A percentile compares a stretch with the other conserved stretches of the same genome.
Conservation (phyloP, 2,797 vertebrate genomes). For the Acanthurus lineatus region DNA sequence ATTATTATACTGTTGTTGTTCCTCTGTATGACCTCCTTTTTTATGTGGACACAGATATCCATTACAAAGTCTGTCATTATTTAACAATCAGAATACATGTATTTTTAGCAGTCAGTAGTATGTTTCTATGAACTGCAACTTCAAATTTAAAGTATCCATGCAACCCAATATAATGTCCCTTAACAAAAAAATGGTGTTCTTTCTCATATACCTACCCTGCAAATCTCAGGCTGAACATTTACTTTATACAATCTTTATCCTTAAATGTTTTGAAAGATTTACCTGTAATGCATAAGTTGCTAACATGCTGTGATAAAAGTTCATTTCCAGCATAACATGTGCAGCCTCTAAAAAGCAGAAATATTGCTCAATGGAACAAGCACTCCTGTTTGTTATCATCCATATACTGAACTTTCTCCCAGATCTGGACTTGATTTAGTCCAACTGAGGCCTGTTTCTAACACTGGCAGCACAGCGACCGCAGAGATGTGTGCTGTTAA, state of each 20-base stretch:
- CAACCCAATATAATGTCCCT: not conserved
- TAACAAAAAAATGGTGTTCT: not conserved
- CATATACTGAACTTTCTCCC: conserved; percentile 4
- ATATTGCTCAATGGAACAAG: conserved; percentile 57
- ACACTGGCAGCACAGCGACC: conserved; percentile 32
- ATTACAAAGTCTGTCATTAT: not conserved
- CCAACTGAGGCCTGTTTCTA: conserved; percentile 27
- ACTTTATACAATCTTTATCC: not conserved
- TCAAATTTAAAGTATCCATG: not conserved
- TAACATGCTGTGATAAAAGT: not conserved
- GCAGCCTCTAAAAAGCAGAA: conserved; percentile 16
- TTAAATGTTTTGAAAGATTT: not conserved
- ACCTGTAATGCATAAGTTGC: not conserved
- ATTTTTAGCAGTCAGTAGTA: not conserved
- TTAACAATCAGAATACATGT: not conserved
- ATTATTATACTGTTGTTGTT: not conserved
- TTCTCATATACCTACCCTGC: not conserved
- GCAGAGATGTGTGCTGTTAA: conserved; percentile 47
- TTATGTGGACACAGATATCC: not conserved
- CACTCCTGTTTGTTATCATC: conserved; percentile 47
- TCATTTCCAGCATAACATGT: not conserved
- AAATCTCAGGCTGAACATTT: not conserved
- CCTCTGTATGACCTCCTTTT: not conserved
- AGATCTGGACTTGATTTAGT: conserved; percentile 41
- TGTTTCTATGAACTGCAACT: not conserved